phyloP scores from a whole-genome alignment of 2,888 invertebrate genomes.

The Coecobrya sp. region DNA sequence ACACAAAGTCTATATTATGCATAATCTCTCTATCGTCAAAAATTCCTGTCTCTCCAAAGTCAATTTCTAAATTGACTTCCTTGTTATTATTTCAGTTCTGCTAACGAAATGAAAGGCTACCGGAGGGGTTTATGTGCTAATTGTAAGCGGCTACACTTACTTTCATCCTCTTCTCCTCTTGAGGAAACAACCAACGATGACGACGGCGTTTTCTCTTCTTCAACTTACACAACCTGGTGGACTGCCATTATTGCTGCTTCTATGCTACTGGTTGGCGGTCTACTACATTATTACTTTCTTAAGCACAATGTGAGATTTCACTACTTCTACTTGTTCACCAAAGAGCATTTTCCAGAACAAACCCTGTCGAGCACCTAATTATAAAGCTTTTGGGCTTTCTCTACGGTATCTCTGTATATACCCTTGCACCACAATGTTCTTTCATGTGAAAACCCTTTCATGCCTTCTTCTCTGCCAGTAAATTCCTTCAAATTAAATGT shows the following conservation, averaged over 20 bases:
- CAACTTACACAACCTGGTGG: slow-evolving; percentile 22
- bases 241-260: neutral
- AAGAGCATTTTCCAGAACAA: slow-evolving; percentile 65
- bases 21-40: slow-evolving; percentile 44
- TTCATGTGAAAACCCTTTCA: slow-evolving; percentile 63
- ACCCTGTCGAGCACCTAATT: slow-evolving; percentile 73
- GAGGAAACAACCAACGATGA: slow-evolving; percentile 49
- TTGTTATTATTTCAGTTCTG: slow-evolving; percentile 69
- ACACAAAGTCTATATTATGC: slow-evolving; percentile 1
- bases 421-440: slow-evolving; percentile 32
- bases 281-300: neutral
- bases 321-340: slow-evolving; percentile 40
- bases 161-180: slow-evolving; percentile 53
- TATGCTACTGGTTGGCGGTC: neutral
- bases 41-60: slow-evolving; percentile 63
- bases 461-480: slow-evolving; percentile 62
- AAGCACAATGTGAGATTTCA: slow-evolving; percentile 9
- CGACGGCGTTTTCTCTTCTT: slow-evolving; percentile 48
- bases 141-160: slow-evolving; percentile 59
- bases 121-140: slow-evolving; percentile 64
- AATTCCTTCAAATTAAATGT: slow-evolving; percentile 41
- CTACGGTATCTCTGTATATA: neutral
- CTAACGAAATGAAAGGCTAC: slow-evolving; percentile 56
- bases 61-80: slow-evolving; percentile 62
- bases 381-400: slow-evolving; percentile 68